Conservation (phyloP, 2,113 vertebrate species). For the Naja naja region DNA sequence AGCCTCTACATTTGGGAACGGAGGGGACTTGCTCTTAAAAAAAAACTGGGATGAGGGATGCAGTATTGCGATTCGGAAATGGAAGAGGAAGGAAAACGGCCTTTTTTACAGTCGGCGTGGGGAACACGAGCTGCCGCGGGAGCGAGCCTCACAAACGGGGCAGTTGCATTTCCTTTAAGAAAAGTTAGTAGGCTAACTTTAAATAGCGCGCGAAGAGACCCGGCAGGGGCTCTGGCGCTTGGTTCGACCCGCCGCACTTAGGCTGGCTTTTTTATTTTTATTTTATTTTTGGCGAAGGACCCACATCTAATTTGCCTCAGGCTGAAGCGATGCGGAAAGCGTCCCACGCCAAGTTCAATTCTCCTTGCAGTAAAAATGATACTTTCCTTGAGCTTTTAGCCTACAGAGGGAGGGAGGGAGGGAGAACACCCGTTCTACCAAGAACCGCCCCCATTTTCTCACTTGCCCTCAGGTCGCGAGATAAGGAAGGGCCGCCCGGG, state of each 20-base stretch:
- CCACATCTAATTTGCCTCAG: conserved; percentile 10
- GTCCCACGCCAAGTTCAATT: not conserved
- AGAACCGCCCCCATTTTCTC: not conserved
- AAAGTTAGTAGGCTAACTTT: not conserved
- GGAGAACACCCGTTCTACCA: not conserved
- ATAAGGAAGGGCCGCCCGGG: not conserved
- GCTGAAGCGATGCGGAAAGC: not conserved
- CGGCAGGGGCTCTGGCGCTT: not conserved
- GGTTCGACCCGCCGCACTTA: not conserved
- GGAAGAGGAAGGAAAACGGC: not conserved
- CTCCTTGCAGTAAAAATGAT: not conserved
- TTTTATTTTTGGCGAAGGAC: not conserved
- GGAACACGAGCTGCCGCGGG: not conserved
- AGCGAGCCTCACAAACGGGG: not conserved
- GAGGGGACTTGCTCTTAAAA: not conserved
- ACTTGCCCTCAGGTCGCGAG: not conserved
- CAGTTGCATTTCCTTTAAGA: not conserved
- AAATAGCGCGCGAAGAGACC: not conserved
- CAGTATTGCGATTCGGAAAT: not conserved
- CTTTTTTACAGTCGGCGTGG: not conserved
- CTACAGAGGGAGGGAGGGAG: too few species aligned
- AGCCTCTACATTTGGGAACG: not conserved
- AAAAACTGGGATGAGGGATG: not conserved
- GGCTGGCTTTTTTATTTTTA: not conserved
- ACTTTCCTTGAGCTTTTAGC: not conserved